Base-by-base conservation (phyloP, 2,113 vertebrate species). In the Odontesthes bonariensis region DNA sequence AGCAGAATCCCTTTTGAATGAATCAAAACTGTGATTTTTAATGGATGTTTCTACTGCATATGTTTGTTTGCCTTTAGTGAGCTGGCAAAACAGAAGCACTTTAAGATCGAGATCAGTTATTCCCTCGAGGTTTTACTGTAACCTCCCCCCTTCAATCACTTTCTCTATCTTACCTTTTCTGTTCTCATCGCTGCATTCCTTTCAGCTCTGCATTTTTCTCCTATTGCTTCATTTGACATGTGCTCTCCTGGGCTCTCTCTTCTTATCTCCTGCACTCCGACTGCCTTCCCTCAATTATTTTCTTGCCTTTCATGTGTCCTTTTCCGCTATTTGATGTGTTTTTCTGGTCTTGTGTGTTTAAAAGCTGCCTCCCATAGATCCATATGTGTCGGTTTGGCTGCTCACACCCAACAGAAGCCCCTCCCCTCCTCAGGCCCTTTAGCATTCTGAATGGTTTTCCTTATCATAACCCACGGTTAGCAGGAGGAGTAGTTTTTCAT, bases 301-400 rank as follows among this genome's bases (percentile, higher is more conserved):
- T 62, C 23, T 82, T 81, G 83, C 89, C 91, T 92, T 91, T 93
- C 88, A 89, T 86, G 75, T 86, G 88, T 89, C 90, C 78, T 84
- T 87, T 84, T 57, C 70, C 62, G 27, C 75, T 80, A 86, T 91
- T 87, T 85, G 67, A 72, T 72, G 69, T 55, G 75, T 89, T 75
- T 76, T 65, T 67, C 23, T n/a, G 46, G 56, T 59, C 44, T 2
- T 20, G 35, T 38, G 33, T 22, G 19, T 66, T 69, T 8, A 31
- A 68, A 68, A 57, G 56, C 65, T 13, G 60, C 71, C 82, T 85
- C 83, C 69, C 88, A 88, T 86, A 69, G 69, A 86, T 83, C 56
- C 79, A 75, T 85, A 88, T 22, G 81, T 63, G 55, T 86, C 80
- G n/a, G 77, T 82, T 69, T 69, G 75, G 60, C 66, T 31, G 51